Conservation (phyloP, 2,888 invertebrate genomes). For the Amphipyra tragopoginis region DNA sequence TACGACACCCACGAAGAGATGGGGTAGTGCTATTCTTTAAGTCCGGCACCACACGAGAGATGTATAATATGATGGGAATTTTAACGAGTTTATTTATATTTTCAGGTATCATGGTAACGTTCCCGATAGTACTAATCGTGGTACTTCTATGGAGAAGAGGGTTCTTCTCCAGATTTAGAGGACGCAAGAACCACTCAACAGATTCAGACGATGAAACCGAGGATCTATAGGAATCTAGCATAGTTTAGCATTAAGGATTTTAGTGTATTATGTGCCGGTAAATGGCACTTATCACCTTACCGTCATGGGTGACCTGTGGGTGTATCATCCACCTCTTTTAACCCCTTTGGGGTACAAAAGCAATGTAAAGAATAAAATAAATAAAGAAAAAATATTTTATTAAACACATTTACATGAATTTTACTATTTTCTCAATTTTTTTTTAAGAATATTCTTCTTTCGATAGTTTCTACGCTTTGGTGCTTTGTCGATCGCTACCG, state of each 20-base stretch:
- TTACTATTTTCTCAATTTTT: not conserved
- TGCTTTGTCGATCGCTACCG: slow-evolving; percentile 35
- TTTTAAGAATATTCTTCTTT: not conserved
- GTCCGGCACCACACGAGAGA: too few relatives aligned
- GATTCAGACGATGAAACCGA: slow-evolving; percentile 67
- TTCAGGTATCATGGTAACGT: slow-evolving; percentile 74
- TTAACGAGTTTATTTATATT: too few relatives aligned
- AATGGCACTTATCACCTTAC: too few relatives aligned
- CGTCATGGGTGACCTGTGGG: too few relatives aligned
- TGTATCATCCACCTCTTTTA: too few relatives aligned
- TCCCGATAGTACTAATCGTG: slow-evolving; percentile 72
- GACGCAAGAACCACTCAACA: slow-evolving; percentile 36
- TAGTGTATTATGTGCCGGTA: not conserved
- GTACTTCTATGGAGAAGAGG: slow-evolving; percentile 91
- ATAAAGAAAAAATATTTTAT: too few relatives aligned
- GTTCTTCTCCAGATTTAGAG: slow-evolving; percentile 88
- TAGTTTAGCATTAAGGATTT: slow-evolving; percentile 2
- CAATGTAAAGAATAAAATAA: too few relatives aligned
- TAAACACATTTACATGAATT: not conserved
- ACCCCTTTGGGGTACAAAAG: too few relatives aligned
- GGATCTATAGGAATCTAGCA: slow-evolving; percentile 27
- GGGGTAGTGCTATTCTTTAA: too few relatives aligned
- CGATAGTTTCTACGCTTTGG: not conserved
- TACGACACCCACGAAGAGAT: too few relatives aligned
- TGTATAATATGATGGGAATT: too few relatives aligned